A percentile compares a stretch with the other conserved stretches of the same genome.
phyloP scores from a whole-genome alignment of 2,797 vertebrate species.

The Alosa sapidissima region DNA sequence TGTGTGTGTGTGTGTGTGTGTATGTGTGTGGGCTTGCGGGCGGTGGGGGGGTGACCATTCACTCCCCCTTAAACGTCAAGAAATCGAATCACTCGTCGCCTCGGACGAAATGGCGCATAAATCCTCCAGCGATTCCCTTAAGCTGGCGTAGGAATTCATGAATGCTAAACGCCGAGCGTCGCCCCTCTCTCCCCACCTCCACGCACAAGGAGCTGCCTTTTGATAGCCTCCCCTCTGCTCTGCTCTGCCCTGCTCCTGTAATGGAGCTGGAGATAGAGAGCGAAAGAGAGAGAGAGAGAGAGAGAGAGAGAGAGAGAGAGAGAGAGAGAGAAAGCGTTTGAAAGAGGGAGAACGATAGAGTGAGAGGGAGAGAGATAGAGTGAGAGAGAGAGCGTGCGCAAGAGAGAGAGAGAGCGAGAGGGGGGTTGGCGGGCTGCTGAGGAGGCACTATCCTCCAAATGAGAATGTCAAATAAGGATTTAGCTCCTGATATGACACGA shows the following conservation, averaged over 20 bases:
- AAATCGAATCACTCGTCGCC: slow-evolving; percentile 61
- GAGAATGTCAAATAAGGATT: slow-evolving; percentile 63
- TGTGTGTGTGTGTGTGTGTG: background rate
- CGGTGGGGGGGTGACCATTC: background rate
- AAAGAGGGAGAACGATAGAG: background rate
- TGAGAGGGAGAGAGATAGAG: background rate
- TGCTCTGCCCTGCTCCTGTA: slow-evolving; percentile 20
- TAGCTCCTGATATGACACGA: slow-evolving; percentile 51
- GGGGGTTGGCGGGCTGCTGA: slow-evolving; percentile 53
- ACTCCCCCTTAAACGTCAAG: slow-evolving; percentile 45
- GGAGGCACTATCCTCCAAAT: slow-evolving; percentile 59
- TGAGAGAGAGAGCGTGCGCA: background rate
- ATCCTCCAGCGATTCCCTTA: slow-evolving; percentile 55
- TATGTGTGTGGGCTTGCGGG: background rate
- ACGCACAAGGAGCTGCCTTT: slow-evolving; percentile 29
- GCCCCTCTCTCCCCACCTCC: background rate
- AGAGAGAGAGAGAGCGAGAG: background rate
- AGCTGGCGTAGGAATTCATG: slow-evolving; percentile 63
- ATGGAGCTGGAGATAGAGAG: background rate
- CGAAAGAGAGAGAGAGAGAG: background rate
- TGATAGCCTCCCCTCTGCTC: background rate
- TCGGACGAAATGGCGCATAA: slow-evolving; percentile 64
- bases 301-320: background rate
- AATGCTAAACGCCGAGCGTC: slow-evolving; percentile 57
- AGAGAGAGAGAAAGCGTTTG: background rate